Conservation (phyloP, 2,888 invertebrate species). For the Agriotes lineatus region DNA sequence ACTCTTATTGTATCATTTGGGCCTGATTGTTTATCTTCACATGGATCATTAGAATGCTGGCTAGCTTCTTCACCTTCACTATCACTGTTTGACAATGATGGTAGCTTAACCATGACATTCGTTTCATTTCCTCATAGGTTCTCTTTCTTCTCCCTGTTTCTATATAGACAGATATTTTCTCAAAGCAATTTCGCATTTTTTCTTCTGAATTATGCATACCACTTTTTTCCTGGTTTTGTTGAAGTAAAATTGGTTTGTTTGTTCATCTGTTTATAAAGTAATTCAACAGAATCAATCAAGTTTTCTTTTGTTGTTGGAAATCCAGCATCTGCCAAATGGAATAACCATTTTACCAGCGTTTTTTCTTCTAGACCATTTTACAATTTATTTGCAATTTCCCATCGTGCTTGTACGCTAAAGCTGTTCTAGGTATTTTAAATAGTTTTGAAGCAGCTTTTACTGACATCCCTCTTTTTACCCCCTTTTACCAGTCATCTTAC, state of each 20-base stretch:
- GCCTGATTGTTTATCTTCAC: too few species aligned
- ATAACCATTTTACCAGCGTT: background rate
- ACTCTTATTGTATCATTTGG: too few species aligned
- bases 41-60: too few species aligned
- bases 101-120: too few species aligned
- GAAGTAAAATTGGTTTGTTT: background rate
- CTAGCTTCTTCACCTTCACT: too few species aligned
- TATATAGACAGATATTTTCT: too few species aligned
- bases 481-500: background rate
- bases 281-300: background rate
- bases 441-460: too few species aligned
- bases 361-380: background rate
- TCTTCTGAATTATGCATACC: background rate
- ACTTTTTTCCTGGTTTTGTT: background rate
- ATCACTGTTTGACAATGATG: too few species aligned
- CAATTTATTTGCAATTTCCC: background rate
- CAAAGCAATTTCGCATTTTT: too few species aligned
- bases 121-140: too few species aligned
- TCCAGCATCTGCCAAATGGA: background rate
- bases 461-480: background rate
- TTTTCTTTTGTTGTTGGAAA: background rate
- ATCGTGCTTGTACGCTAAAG: background rate
- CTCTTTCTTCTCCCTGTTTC: too few species aligned
- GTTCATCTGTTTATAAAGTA: background rate
- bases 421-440: too few species aligned